These are phyloP conservation scores for Sus cebifrons DNA, from an alignment of 2,797 vertebrate species.

Conservation along the genomic window DNA sequence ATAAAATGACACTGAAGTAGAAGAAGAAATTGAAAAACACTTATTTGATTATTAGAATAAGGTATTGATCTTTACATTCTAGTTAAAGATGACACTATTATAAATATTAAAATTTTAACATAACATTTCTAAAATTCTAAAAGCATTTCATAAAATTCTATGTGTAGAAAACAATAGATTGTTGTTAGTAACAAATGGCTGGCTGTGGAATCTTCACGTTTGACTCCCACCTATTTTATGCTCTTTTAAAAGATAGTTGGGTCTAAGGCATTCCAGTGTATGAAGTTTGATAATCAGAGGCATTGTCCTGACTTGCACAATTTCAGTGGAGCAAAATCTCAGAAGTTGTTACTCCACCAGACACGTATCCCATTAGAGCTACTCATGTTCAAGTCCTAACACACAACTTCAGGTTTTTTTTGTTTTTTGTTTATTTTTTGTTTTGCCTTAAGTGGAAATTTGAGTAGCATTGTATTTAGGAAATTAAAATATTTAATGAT, in stretches of 20 bases:
- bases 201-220: background rate
- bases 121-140: background rate
- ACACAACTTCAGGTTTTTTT: background rate
- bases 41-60: slow-evolving; percentile 43
- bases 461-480: slow-evolving; percentile 28
- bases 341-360: background rate
- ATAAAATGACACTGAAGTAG: slow-evolving; percentile 22
- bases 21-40: slow-evolving; percentile 26
- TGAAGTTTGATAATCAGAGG: slow-evolving; percentile 66
- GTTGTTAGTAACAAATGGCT: slow-evolving; percentile 12
- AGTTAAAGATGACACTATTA: slow-evolving; percentile 30
- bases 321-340: slow-evolving; percentile 37
- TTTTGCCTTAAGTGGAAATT: slow-evolving; percentile 28
- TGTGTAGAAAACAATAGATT: slow-evolving; percentile 29
- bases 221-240: background rate
- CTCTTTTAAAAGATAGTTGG: slow-evolving; percentile 57
- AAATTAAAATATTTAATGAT: slow-evolving; percentile 50
- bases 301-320: slow-evolving; percentile 36
- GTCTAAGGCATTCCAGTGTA: slow-evolving; percentile 40
- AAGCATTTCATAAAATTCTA: slow-evolving; percentile 17
- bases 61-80: slow-evolving; percentile 3
- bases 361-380: slow-evolving; percentile 18
- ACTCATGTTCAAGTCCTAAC: slow-evolving; percentile 42
- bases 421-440: background rate
- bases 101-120: slow-evolving; percentile 19